Conservation (phyloP, 2,113 vertebrate species). For the Ranitomeya variabilis region DNA sequence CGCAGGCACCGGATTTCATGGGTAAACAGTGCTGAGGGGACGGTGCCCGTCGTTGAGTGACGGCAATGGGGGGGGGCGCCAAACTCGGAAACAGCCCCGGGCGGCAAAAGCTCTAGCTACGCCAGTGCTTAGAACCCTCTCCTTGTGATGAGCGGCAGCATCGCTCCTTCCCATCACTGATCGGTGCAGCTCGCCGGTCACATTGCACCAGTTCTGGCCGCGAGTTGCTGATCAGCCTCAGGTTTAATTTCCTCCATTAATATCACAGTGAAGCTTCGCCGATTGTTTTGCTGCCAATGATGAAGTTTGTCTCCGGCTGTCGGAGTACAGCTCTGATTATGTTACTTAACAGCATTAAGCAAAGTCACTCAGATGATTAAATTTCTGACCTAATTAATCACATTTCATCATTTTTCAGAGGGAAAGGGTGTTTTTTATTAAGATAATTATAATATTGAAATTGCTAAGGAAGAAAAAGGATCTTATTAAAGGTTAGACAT, state of each 20-base stretch:
- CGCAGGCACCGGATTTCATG: too few species aligned
- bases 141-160: too few species aligned
- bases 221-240: constrained; percentile 68
- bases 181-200: too few species aligned
- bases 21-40: too few species aligned
- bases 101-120: too few species aligned
- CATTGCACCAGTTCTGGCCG: constrained; percentile 60
- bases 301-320: constrained; percentile 55
- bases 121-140: too few species aligned
- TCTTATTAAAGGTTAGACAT: background rate
- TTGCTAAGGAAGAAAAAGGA: background rate
- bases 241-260: constrained; percentile 63
- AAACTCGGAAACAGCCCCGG: too few species aligned
- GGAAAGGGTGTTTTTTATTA: background rate
- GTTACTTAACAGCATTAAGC: constrained; percentile 1
- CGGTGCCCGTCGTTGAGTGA: too few species aligned
- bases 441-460: constrained; percentile 17
- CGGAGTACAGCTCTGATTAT: background rate
- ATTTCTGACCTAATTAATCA: constrained; percentile 44
- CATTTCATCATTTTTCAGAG: constrained; percentile 22
- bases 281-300: constrained; percentile 66
- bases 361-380: constrained; percentile 26
- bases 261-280: constrained; percentile 46
- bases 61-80: too few species aligned
- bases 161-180: background rate